Conservation (phyloP, 2,888 invertebrate species). For the Platycheirus albimanus region DNA sequence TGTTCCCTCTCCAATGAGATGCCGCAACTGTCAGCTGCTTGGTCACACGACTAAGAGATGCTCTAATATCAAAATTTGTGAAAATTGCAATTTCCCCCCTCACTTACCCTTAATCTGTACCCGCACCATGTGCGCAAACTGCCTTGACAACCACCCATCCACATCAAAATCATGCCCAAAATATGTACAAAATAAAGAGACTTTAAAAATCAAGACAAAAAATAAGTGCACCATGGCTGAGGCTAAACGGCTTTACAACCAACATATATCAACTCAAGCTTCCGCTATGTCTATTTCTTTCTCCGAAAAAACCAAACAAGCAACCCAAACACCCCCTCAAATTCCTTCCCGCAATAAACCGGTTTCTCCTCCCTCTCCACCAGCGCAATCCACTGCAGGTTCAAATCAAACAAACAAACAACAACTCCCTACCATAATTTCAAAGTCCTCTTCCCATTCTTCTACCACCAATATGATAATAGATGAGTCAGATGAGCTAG, state of each 20-base stretch:
- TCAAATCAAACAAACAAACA: neutral
- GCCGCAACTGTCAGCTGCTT: conserved; percentile 23
- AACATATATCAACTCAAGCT: neutral
- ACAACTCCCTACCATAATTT: neutral
- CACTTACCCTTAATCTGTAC: neutral
- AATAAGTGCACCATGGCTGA: conserved; percentile 27
- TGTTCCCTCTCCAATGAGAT: conserved; percentile 2
- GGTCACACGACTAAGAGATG: conserved; percentile 9
- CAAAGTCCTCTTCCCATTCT: neutral
- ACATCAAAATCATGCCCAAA: conserved; percentile 13
- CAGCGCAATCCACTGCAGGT: neutral
- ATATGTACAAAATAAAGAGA: conserved; percentile 30
- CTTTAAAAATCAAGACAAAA: conserved; percentile 27
- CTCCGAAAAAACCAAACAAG: neutral
- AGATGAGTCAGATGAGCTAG: no score
- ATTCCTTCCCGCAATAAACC: neutral
- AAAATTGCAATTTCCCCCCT: conserved; percentile 4
- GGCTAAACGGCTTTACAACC: conserved; percentile 6
- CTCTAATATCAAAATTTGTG: neutral
- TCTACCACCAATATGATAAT: neutral
- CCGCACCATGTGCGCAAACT: conserved; percentile 24
- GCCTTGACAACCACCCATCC: conserved; percentile 3
- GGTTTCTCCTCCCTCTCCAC: neutral
- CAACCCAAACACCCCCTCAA: neutral
- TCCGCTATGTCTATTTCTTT: neutral